phyloP scores from a whole-genome alignment of 1,140 invertebrate genomes.

The Chlorops oryzae region DNA sequence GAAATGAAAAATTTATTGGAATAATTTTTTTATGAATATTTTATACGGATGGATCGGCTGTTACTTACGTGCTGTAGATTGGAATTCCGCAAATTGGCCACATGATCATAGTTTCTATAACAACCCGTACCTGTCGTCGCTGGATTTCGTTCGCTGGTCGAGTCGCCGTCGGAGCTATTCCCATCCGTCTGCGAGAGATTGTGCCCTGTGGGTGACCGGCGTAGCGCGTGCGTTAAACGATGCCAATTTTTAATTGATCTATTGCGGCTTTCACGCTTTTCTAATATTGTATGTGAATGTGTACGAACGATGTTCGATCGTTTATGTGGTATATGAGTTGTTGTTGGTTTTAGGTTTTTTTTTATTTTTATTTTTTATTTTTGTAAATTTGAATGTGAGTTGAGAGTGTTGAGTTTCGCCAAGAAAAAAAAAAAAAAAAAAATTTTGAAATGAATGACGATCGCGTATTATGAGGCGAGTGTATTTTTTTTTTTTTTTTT shows the following conservation, averaged over 20 bases:
- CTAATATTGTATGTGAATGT: conserved; percentile 25
- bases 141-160: conserved; percentile 58
- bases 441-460: too few relatives aligned
- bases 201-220: conserved; percentile 65
- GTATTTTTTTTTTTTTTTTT: too few relatives aligned
- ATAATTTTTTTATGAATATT: too few relatives aligned
- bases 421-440: too few relatives aligned
- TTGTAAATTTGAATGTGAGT: too few relatives aligned
- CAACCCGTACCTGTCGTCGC: conserved; percentile 72
- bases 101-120: conserved; percentile 79
- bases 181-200: conserved; percentile 83
- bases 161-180: conserved; percentile 78
- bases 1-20: too few relatives aligned
- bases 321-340: conserved; percentile 4
- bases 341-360: conserved; percentile 7
- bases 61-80: conserved; percentile 55
- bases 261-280: conserved; percentile 47
- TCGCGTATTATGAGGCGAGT: too few relatives aligned
- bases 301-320: conserved; percentile 10
- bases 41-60: too few relatives aligned
- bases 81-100: conserved; percentile 57
- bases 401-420: too few relatives aligned
- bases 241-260: conserved; percentile 48
- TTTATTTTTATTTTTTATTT: conserved; percentile 11
- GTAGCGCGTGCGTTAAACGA: conserved; percentile 49